Conservation (phyloP, 1,140 invertebrate species). For the Harpegnathos saltator region DNA sequence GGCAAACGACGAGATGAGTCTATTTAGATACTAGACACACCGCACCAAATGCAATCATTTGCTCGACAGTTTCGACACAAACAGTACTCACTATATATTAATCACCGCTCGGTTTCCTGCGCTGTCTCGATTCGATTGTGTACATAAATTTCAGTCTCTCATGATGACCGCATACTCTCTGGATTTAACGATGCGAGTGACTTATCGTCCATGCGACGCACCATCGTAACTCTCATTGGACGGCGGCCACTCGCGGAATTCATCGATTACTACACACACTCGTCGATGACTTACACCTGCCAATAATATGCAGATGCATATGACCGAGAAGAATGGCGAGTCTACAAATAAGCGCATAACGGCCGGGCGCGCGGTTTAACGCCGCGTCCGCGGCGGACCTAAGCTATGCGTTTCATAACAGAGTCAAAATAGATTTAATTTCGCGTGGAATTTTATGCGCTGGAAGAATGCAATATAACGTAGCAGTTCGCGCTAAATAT, state of each 20-base stretch:
- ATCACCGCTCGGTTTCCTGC: slow-evolving; percentile 24
- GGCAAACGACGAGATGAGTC: slow-evolving; percentile 38
- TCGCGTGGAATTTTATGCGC: too few relatives aligned
- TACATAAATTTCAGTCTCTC: slow-evolving; percentile 43
- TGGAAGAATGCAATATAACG: not conserved
- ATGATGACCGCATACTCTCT: slow-evolving; percentile 6
- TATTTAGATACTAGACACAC: slow-evolving; percentile 40
- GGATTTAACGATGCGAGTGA: slow-evolving; percentile 14
- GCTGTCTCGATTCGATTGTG: slow-evolving; percentile 31
- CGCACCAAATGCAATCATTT: slow-evolving; percentile 23
- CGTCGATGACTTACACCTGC: slow-evolving; percentile 3
- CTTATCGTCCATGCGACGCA: slow-evolving; percentile 13
- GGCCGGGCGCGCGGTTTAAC: not conserved
- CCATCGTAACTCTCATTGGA: slow-evolving; percentile 4
- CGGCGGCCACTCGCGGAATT: not conserved
- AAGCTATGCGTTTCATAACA: not conserved
- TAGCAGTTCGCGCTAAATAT: not conserved
- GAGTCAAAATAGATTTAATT: too few relatives aligned
- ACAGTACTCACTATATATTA: slow-evolving; percentile 48
- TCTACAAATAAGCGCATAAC: slow-evolving; percentile 9
- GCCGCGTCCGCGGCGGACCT: not conserved
- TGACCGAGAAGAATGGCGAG: not conserved
- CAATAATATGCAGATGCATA: slow-evolving; percentile 23
- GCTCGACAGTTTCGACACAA: slow-evolving; percentile 49
- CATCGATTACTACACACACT: slow-evolving; percentile 9